These are phyloP conservation scores for Aphis gossypii DNA, from an alignment of 1,140 invertebrate genomes.

Conservation along the genomic window DNA sequence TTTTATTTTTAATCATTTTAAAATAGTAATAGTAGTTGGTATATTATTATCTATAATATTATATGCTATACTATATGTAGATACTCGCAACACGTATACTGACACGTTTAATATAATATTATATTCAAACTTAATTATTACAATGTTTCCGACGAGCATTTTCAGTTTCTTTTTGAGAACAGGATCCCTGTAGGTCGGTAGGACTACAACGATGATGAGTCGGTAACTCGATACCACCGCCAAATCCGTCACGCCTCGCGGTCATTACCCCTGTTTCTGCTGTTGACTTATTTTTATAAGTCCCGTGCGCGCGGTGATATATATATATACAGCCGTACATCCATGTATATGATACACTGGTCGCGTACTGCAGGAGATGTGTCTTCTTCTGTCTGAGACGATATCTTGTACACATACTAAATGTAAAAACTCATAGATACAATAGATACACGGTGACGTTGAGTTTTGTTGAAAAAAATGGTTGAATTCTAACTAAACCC, in stretches of 20 bases:
- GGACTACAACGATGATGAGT: neutral
- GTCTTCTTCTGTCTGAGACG: neutral
- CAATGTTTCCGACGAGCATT: neutral
- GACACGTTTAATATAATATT: neutral
- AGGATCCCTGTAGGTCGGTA: neutral
- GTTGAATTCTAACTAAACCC: neutral
- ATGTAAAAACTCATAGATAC: neutral
- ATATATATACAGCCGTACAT: neutral
- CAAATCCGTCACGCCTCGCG: slow-evolving; percentile 8
- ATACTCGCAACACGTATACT: neutral
- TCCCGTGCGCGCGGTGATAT: neutral
- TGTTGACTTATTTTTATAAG: neutral
- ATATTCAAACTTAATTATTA: neutral
- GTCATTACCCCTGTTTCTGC: neutral
- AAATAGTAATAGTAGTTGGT: neutral
- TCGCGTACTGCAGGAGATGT: neutral
- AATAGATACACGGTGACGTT: neutral
- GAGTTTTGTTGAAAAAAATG: neutral
- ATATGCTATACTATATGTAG: neutral
- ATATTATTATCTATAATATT: neutral
- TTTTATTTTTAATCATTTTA: neutral
- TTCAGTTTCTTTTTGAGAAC: neutral
- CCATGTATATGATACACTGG: too few relatives aligned
- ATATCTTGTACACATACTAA: neutral
- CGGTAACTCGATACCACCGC: neutral